Evolutionary conservation across 2,888 invertebrate species (phyloP).

Genomic region (Zele albiditarsus): DNA sequence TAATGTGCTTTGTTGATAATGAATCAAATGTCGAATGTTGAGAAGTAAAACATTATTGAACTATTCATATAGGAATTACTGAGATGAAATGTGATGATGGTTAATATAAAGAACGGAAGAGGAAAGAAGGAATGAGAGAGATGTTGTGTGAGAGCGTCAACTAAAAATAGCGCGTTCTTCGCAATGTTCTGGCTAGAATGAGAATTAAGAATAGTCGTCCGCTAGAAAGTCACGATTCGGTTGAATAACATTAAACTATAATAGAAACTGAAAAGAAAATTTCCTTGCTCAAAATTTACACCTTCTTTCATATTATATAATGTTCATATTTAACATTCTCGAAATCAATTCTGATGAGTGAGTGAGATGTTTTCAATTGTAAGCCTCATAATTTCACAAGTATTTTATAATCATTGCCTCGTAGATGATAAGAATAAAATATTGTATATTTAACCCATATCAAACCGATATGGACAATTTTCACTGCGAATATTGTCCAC

Average conservation of each 20-base stretch:
- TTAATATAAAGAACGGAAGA: neutral
- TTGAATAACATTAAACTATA: neutral
- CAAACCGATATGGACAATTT: too few relatives aligned
- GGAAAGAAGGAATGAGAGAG: neutral
- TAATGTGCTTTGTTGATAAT: neutral
- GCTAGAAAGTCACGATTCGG: neutral
- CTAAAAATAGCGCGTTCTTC: neutral
- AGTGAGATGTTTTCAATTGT: too few relatives aligned
- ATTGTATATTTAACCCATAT: too few relatives aligned
- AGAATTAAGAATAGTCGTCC: neutral
- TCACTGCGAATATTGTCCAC: too few relatives aligned
- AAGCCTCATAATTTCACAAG: too few relatives aligned
- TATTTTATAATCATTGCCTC: too few relatives aligned
- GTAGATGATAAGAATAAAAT: too few relatives aligned
- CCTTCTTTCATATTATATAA: too few relatives aligned
- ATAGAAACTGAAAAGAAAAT: neutral
- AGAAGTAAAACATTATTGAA: neutral
- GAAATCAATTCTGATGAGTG: too few relatives aligned
- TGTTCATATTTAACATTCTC: too few relatives aligned
- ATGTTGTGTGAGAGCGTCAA: too few relatives aligned
- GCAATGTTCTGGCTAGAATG: neutral
- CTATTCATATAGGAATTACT: neutral
- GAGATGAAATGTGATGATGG: conserved; percentile 2
- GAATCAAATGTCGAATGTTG: neutral
- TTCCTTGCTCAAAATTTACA: too few relatives aligned